These are phyloP conservation scores for Leptinotarsa defecta DNA, from an alignment of 1,140 invertebrate species.

Conservation along the genomic window DNA sequence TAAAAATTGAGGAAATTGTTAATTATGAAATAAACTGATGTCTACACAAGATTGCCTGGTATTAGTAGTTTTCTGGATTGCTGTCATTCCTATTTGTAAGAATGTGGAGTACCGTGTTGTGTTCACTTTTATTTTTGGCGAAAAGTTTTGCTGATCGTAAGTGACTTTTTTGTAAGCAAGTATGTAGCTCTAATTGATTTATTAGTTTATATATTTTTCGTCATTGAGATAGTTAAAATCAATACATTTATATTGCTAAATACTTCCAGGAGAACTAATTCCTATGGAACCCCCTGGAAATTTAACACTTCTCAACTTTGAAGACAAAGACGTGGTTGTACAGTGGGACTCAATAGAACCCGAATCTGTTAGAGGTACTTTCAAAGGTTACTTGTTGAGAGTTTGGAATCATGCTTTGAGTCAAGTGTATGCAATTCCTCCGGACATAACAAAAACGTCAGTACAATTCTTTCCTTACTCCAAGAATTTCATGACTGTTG, in stretches of 20 bases:
- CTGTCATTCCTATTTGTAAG: background rate
- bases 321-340: constrained; percentile 74
- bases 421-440: constrained; percentile 64
- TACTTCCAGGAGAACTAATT: constrained; percentile 79
- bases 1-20: constrained; percentile 35
- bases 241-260: too few relatives aligned
- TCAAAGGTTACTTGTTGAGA: constrained; percentile 90
- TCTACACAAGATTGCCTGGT: constrained; percentile 8
- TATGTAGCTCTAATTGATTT: too few relatives aligned
- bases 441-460: constrained; percentile 70
- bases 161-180: background rate
- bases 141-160: constrained; percentile 11
- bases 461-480: constrained; percentile 87
- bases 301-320: constrained; percentile 77
- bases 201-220: too few relatives aligned
- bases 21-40: constrained; percentile 22
- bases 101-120: constrained; percentile 21
- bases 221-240: too few relatives aligned
- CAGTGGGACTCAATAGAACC: constrained; percentile 80
- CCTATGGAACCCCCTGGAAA: constrained; percentile 82
- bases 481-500: constrained; percentile 86
- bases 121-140: background rate
- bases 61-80: constrained; percentile 21
- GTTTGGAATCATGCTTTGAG: constrained; percentile 81
- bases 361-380: constrained; percentile 82